Percentiles rank a stretch among this genome's conserved stretches.
Evolutionary conservation across 2,888 invertebrate species (phyloP).

Genomic region (Himalopsyche kuldschensis): DNA sequence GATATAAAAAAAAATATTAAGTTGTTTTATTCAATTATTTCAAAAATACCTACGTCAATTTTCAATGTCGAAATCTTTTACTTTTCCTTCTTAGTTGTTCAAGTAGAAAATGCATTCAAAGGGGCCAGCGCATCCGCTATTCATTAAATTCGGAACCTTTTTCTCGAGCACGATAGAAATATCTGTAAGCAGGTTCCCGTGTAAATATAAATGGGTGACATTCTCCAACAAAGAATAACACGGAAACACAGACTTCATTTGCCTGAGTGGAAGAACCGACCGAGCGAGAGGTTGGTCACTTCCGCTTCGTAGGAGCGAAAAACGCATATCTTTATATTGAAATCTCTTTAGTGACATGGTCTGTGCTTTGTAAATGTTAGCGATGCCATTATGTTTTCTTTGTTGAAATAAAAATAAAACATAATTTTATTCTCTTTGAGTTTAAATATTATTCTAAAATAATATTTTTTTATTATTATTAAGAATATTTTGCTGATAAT

Average conservation of each 20-base stretch:
- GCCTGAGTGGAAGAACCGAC: background rate
- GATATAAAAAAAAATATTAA: no score
- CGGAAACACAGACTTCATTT: background rate
- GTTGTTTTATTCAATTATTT: no score
- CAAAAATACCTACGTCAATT: no score
- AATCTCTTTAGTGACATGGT: background rate
- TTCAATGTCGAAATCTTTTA: background rate
- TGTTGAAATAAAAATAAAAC: no score
- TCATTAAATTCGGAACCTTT: background rate
- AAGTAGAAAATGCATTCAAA: background rate
- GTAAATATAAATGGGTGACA: background rate
- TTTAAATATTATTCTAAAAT: no score
- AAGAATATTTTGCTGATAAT: no score
- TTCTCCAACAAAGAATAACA: background rate
- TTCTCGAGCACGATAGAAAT: background rate
- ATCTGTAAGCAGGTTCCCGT: background rate
- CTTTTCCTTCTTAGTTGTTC: background rate
- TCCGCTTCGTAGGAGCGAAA: background rate
- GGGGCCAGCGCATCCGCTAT: background rate
- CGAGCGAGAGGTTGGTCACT: background rate
- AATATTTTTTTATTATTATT: no score
- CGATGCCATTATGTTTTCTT: no score
- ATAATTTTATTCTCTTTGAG: no score
- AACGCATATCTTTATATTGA: background rate
- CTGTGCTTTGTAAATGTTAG: background rate